Conservation (phyloP, 2,113 vertebrate species). For the Oceanodroma tethys region DNA sequence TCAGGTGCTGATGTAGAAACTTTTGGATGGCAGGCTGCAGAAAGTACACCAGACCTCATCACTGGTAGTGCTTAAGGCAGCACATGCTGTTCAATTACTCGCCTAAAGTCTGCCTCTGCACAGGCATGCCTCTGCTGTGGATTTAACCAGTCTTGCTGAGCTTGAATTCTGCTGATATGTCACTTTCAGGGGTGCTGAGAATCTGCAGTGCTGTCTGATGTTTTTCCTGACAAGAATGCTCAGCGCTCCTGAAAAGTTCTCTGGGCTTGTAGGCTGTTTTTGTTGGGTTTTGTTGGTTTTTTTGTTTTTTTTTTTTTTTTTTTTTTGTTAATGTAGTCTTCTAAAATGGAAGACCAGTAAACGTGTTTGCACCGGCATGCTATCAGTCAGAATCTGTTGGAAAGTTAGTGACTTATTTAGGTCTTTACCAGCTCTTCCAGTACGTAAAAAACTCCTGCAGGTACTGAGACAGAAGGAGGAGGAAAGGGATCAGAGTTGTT, state of each 20-base stretch:
- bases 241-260: not conserved
- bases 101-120: not conserved
- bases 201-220: not conserved
- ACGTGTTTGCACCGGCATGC: not conserved
- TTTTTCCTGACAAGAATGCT: not conserved
- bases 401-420: not conserved
- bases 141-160: not conserved
- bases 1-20: not conserved
- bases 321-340: not conserved
- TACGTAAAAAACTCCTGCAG: not conserved
- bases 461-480: not conserved
- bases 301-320: too few species aligned
- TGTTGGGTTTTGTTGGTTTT: not conserved
- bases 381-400: not conserved
- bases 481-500: not conserved
- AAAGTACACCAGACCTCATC: not conserved
- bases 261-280: not conserved
- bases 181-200: not conserved
- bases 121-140: not conserved
- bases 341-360: not conserved
- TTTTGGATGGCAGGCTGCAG: not conserved
- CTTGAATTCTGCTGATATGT: not conserved
- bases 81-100: not conserved
- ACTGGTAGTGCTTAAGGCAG: not conserved
- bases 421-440: not conserved